phyloP scores from a whole-genome alignment of 37 sponge, comb jelly and placozoan species.

The Ianthella basta region DNA sequence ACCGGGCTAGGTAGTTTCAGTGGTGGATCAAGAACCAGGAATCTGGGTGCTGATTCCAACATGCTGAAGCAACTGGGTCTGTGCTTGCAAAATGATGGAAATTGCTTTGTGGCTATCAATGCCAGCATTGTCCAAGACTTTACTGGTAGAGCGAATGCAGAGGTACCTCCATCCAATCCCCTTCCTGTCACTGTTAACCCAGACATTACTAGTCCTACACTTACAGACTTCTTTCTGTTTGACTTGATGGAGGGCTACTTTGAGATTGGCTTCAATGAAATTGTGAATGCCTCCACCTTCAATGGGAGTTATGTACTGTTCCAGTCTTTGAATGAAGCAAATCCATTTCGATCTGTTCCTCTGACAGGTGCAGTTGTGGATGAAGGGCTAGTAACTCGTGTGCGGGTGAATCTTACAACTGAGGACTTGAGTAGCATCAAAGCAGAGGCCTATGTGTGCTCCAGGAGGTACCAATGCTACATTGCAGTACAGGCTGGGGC shows the following conservation, averaged over 20 bases:
- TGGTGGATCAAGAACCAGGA: too few relatives aligned
- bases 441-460: slow-evolving; percentile 61
- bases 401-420: slow-evolving; percentile 52
- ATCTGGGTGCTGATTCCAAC: slow-evolving; percentile 28
- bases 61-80: slow-evolving; percentile 38
- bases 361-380: slow-evolving; percentile 51
- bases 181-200: slow-evolving; percentile 41
- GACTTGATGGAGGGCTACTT: slow-evolving; percentile 65
- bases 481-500: slow-evolving; percentile 34
- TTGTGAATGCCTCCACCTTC: slow-evolving; percentile 62
- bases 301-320: slow-evolving; percentile 53
- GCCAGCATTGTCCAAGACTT: slow-evolving; percentile 48
- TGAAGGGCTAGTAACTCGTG: slow-evolving; percentile 19
- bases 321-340: slow-evolving; percentile 56
- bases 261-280: slow-evolving; percentile 72
- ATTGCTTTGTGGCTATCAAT: slow-evolving; percentile 62
- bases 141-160: not conserved
- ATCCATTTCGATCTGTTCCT: slow-evolving; percentile 38
- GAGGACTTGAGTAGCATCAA: slow-evolving; percentile 60
- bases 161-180: not conserved
- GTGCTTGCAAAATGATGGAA: slow-evolving; percentile 41
- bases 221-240: slow-evolving; percentile 65
- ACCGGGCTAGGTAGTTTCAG: not conserved
- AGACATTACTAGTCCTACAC: slow-evolving; percentile 53
- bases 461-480: slow-evolving; percentile 79